Evolutionary conservation across 2,888 invertebrate genomes (phyloP).

Genomic region (Parnassius orleans): DNA sequence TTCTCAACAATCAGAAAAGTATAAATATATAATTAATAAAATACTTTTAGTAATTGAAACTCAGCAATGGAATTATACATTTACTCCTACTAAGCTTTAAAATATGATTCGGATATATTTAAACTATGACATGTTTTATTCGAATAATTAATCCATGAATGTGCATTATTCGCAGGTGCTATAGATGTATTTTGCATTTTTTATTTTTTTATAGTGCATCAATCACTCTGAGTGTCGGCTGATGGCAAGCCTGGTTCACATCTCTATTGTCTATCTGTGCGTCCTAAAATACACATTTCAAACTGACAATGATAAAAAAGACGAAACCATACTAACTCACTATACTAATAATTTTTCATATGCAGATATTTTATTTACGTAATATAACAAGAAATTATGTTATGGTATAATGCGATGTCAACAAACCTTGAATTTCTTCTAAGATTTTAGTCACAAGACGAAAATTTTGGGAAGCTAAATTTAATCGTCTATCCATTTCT

Average conservation of each 20-base stretch:
- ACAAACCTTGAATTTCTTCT: neutral
- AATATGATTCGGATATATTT: too few relatives aligned
- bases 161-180: conserved; percentile 23
- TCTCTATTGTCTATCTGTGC: conserved; percentile 75
- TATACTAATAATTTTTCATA: conserved; percentile 44
- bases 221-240: conserved; percentile 57
- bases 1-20: too few relatives aligned
- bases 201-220: conserved; percentile 46
- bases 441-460: too few relatives aligned
- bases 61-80: conserved; percentile 2
- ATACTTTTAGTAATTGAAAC: too few relatives aligned
- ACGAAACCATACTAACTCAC: conserved; percentile 75
- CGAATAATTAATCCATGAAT: conserved; percentile 7
- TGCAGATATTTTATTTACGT: conserved; percentile 26
- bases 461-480: too few relatives aligned
- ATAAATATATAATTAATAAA: too few relatives aligned
- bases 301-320: conserved; percentile 62
- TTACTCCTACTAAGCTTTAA: neutral
- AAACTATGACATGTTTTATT: too few relatives aligned
- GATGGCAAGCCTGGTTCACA: conserved; percentile 56
- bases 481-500: too few relatives aligned
- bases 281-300: conserved; percentile 74
- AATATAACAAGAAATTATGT: neutral
- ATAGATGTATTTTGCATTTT: conserved; percentile 34
- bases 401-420: conserved; percentile 13